Evolutionary conservation across 2,888 invertebrate genomes (phyloP).

Genomic region (Corbicula japonica): DNA sequence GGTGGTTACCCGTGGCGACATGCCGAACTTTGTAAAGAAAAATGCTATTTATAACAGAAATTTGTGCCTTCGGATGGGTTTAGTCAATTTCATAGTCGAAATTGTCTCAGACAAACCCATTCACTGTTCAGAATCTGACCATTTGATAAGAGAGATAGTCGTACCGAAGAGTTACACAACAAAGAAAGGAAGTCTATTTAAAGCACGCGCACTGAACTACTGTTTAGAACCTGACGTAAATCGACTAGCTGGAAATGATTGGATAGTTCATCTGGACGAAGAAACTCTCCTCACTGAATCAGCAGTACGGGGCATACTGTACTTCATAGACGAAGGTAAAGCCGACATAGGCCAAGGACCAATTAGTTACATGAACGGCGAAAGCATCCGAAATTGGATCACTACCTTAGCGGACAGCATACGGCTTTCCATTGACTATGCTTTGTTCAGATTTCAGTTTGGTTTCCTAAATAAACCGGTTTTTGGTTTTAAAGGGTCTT

Average conservation of each 20-base stretch:
- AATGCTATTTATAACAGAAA: conserved; percentile 59
- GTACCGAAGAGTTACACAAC: conserved; percentile 68
- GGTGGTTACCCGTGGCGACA: conserved; percentile 73
- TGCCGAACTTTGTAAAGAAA: conserved; percentile 63
- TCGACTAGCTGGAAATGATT: conserved; percentile 69
- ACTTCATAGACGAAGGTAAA: conserved; percentile 70
- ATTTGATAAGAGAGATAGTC: conserved; percentile 60
- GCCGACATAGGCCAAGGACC: conserved; percentile 76
- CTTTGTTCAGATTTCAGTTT: conserved; percentile 55
- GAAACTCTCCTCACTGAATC: conserved; percentile 73
- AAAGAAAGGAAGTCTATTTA: conserved; percentile 59
- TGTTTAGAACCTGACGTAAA: conserved; percentile 70
- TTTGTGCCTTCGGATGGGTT: conserved; percentile 46
- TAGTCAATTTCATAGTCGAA: conserved; percentile 60
- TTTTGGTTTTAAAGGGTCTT: conserved; percentile 64
- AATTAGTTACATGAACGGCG: conserved; percentile 52
- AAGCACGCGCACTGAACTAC: conserved; percentile 76
- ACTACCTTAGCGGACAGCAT: conserved; percentile 60
- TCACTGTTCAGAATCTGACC: conserved; percentile 27
- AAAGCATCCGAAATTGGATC: conserved; percentile 53
- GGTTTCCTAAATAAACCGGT: conserved; percentile 44
- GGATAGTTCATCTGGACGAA: conserved; percentile 79
- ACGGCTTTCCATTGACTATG: conserved; percentile 56
- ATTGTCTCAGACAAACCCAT: conserved; percentile 70
- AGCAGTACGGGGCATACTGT: conserved; percentile 69